Evolutionary conservation across 2,888 invertebrate genomes (phyloP).

Genomic region (Salpingus planirostris): DNA sequence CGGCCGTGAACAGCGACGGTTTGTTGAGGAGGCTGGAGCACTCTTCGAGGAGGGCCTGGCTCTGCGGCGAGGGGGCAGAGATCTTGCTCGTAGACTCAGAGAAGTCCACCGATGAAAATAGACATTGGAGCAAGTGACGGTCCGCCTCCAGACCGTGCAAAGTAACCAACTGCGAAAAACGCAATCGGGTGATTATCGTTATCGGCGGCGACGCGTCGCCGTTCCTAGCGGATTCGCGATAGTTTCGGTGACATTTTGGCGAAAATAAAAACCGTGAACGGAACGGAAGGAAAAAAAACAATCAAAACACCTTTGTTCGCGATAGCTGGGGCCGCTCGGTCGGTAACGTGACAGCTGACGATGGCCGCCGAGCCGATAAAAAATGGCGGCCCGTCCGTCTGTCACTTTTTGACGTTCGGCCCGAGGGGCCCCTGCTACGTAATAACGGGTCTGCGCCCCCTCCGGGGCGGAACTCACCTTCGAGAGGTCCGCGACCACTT

Average conservation of each 20-base stretch:
- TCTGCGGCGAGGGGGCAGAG: conserved; percentile 50
- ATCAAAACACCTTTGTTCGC: conserved; percentile 36
- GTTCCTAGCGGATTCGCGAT: conserved; percentile 4
- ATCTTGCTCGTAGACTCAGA: conserved; percentile 54
- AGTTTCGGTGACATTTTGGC: conserved; percentile 21
- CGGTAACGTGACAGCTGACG: conserved; percentile 23
- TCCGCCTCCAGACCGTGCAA: conserved; percentile 94
- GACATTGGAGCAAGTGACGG: conserved; percentile 90
- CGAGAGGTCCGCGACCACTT: conserved; percentile 79
- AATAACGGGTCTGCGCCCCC: conserved; percentile 4
- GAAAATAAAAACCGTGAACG: conserved; percentile 10
- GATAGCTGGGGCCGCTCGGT: conserved; percentile 19
- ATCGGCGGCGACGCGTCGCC: not conserved
- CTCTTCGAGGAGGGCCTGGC: conserved; percentile 71
- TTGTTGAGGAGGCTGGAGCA: conserved; percentile 71
- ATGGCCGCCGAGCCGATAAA: conserved; percentile 4
- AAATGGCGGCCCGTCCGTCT: conserved; percentile 27
- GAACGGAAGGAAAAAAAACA: conserved; percentile 22
- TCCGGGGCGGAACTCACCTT: conserved; percentile 58
- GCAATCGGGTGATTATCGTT: conserved; percentile 10
- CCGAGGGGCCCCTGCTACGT: conserved; percentile 8
- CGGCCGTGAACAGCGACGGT: conserved; percentile 76
- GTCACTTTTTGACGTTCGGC: conserved; percentile 21
- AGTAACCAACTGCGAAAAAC: conserved; percentile 65
- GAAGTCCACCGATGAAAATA: conserved; percentile 84